Evolutionary conservation across 2,888 invertebrate genomes (phyloP).

Genomic region (Agapostemon virescens): DNA sequence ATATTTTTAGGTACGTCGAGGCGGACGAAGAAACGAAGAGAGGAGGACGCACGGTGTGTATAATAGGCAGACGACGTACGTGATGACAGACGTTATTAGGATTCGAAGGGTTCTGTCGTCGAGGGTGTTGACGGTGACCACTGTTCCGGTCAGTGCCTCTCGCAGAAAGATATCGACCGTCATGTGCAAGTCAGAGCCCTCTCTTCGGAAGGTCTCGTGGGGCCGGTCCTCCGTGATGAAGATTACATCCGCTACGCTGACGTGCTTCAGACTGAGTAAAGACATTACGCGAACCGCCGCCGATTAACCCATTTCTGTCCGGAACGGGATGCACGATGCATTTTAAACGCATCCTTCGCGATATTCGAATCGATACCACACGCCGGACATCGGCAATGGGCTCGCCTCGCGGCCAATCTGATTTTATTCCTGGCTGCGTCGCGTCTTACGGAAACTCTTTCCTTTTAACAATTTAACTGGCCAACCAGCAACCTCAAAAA

Average conservation of each 20-base stretch:
- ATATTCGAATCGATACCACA: conserved; percentile 39
- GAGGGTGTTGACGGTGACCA: conserved; percentile 85
- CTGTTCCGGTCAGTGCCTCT: conserved; percentile 87
- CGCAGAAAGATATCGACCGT: conserved; percentile 84
- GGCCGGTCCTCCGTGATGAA: conserved; percentile 88
- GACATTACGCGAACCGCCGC: conserved; percentile 53
- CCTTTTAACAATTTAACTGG: no score
- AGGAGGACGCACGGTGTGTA: neutral
- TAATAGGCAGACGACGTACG: conserved; percentile 74
- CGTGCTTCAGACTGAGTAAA: conserved; percentile 56
- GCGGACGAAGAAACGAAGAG: neutral
- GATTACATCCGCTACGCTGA: conserved; percentile 85
- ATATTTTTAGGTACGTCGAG: neutral
- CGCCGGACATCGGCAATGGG: conserved; percentile 14
- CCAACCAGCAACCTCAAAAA: no score
- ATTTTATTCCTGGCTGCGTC: neutral
- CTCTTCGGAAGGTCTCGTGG: conserved; percentile 85
- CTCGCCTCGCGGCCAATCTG: conserved; percentile 9
- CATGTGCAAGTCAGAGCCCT: conserved; percentile 86
- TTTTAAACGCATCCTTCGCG: conserved; percentile 47
- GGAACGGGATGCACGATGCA: conserved; percentile 44
- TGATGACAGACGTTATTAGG: conserved; percentile 87
- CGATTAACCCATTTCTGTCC: conserved; percentile 61
- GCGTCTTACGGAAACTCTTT: neutral
- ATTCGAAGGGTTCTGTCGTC: conserved; percentile 86